These are phyloP conservation scores for Sesia apiformis DNA, from an alignment of 2,888 invertebrate species.

Conservation along the genomic window DNA sequence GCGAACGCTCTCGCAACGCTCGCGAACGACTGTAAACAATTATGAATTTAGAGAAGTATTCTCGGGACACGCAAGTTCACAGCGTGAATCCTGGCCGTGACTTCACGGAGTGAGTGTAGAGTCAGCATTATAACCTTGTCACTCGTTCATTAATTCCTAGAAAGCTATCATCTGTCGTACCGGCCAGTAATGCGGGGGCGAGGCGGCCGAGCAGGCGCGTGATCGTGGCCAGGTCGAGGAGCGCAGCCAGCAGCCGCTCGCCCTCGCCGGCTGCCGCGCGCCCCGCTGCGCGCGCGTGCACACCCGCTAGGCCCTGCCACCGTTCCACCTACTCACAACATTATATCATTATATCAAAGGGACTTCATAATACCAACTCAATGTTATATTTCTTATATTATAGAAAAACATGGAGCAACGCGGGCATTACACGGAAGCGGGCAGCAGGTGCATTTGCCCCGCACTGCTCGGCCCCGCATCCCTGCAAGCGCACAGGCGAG, in stretches of 20 bases:
- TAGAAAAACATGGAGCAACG: too few species aligned
- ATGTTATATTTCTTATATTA: too few species aligned
- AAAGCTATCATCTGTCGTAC: conserved; percentile 13
- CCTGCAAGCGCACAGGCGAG: conserved; percentile 8
- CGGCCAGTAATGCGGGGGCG: conserved; percentile 51
- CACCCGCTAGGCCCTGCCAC: conserved; percentile 62
- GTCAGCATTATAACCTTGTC: too few species aligned
- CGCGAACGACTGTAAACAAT: too few species aligned
- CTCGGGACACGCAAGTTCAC: too few species aligned
- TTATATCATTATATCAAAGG: too few species aligned
- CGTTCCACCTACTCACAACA: conserved; percentile 40
- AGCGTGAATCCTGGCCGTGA: too few species aligned
- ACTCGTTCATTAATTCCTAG: too few species aligned
- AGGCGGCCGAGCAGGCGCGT: conserved; percentile 61
- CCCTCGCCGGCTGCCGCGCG: conserved; percentile 26
- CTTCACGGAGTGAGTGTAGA: too few species aligned
- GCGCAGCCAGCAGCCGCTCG: conserved; percentile 57
- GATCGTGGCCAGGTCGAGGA: conserved; percentile 63
- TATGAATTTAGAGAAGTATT: too few species aligned
- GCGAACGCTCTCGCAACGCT: too few species aligned
- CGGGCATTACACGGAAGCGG: neutral
- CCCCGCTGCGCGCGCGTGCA: conserved; percentile 51
- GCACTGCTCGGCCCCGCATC: conserved; percentile 43
- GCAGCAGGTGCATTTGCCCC: conserved; percentile 26
- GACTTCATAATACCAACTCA: too few species aligned